These are phyloP conservation scores for Callopanchax toddi DNA, from an alignment of 2,113 vertebrate species.

Conservation along the genomic window DNA sequence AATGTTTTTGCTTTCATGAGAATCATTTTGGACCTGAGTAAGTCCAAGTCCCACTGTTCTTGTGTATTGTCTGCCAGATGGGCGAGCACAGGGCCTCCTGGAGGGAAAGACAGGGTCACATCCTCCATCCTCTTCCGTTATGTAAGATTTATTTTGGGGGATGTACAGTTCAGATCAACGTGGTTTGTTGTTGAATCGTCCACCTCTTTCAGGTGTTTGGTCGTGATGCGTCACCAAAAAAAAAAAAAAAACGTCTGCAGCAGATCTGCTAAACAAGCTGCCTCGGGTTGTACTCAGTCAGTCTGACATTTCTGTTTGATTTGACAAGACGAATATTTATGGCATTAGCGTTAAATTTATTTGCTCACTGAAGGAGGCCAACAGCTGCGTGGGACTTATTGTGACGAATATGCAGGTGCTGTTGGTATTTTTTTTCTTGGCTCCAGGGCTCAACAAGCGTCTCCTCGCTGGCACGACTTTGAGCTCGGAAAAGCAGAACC, in stretches of 20 bases:
- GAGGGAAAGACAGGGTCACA: conserved; percentile 68
- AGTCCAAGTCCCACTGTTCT: conserved; percentile 35
- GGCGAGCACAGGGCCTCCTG: conserved; percentile 57
- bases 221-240: conserved; percentile 43
- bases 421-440: conserved; percentile 29
- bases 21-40: conserved; percentile 28
- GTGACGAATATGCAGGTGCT: conserved; percentile 42
- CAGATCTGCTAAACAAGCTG: conserved; percentile 19
- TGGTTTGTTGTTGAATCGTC: conserved; percentile 56
- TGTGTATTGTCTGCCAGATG: conserved; percentile 66
- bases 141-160: conserved; percentile 74
- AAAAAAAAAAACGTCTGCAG: conserved; percentile 29
- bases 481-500: conserved; percentile 32
- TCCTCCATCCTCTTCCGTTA: conserved; percentile 63
- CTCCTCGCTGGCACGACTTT: conserved; percentile 31
- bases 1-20: conserved; percentile 19
- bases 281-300: conserved; percentile 24
- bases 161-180: conserved; percentile 60
- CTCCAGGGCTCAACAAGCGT: conserved; percentile 23
- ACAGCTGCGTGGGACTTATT: conserved; percentile 44
- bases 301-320: conserved; percentile 28
- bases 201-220: conserved; percentile 41
- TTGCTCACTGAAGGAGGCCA: conserved; percentile 31
- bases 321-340: conserved; percentile 24
- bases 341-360: conserved; percentile 14